A percentile compares a stretch with the other conserved stretches of the same genome.
Conservation (phyloP, 2,797 vertebrate species). For the Sebastes iracundus region DNA sequence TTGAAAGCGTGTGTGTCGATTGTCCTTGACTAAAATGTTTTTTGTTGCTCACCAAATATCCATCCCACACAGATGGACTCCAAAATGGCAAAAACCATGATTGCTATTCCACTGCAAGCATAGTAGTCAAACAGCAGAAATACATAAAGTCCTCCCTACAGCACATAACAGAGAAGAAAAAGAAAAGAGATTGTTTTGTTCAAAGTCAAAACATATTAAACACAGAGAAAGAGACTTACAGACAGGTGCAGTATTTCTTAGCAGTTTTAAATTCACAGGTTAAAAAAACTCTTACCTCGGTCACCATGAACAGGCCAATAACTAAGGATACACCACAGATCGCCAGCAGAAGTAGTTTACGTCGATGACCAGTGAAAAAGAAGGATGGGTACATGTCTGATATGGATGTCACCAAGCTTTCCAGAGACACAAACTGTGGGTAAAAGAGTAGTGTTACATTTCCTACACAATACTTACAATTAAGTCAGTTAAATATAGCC, state of each 20-base stretch:
- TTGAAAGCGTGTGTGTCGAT: not conserved
- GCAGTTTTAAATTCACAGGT: not conserved
- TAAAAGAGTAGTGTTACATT: not conserved
- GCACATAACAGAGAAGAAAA: not conserved
- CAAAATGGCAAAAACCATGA: not conserved
- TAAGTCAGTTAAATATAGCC: too few species aligned
- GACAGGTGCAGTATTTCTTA: not conserved
- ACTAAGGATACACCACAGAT: slow-evolving; percentile 81
- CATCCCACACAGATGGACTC: not conserved
- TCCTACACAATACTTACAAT: too few species aligned
- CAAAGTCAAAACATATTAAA: not conserved
- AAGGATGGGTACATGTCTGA: slow-evolving; percentile 87
- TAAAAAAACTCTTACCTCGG: not conserved
- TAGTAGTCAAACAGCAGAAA: not conserved
- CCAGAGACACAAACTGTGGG: slow-evolving; percentile 77
- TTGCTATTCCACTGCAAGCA: not conserved
- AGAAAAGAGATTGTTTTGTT: not conserved
- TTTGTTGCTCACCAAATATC: not conserved
- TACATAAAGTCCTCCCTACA: not conserved
- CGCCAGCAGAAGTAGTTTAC: slow-evolving; percentile 86
- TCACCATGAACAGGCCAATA: slow-evolving; percentile 87
- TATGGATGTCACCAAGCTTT: slow-evolving; percentile 88
- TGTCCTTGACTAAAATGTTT: not conserved
- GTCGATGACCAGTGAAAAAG: slow-evolving; percentile 81
- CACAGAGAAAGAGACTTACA: not conserved